phyloP scores from a whole-genome alignment of 2,797 vertebrate species.

The Hybognathus amarus region DNA sequence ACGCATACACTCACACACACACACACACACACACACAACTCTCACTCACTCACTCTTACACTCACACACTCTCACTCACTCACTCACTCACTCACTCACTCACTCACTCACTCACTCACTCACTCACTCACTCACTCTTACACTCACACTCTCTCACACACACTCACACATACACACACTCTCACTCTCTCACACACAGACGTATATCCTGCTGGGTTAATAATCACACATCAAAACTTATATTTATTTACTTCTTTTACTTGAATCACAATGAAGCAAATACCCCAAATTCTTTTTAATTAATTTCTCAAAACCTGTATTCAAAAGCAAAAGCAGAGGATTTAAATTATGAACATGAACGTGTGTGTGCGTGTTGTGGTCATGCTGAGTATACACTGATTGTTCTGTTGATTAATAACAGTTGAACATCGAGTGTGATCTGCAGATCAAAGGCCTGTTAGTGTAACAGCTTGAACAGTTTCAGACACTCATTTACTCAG shows the following conservation, averaged over 20 bases:
- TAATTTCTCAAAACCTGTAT: background rate
- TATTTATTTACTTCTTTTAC: background rate
- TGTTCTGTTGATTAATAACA: background rate
- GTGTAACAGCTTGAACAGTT: background rate
- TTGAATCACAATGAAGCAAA: background rate
- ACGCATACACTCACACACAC: no score
- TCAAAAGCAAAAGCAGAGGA: background rate
- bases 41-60: no score
- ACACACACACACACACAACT: no score
- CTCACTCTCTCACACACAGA: no score
- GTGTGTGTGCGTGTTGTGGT: conserved; percentile 50
- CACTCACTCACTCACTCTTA: no score
- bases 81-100: no score
- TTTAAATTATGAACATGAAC: background rate
- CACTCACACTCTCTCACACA: no score
- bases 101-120: no score
- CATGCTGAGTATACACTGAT: no score
- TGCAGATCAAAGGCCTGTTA: background rate
- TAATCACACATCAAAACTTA: background rate
- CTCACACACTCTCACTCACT: rapidly evolving
- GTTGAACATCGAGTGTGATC: background rate
- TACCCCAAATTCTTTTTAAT: background rate
- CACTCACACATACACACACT: no score
- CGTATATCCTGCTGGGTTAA: background rate
- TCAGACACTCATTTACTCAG: background rate